Evolutionary conservation across 2,888 invertebrate species (phyloP).

Genomic region (Trichopoda pennipes): DNA sequence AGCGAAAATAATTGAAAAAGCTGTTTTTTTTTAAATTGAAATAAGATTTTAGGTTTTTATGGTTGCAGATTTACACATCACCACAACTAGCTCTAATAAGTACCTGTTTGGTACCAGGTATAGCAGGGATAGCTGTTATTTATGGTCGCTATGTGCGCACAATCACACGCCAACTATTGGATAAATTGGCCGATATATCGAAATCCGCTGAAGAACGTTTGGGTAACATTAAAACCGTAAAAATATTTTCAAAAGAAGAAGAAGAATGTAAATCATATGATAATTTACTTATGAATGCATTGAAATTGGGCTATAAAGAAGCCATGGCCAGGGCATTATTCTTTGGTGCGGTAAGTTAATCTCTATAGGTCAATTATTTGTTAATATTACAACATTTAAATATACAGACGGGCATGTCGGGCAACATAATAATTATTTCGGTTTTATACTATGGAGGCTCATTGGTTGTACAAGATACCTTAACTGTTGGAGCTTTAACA

Average conservation of each 20-base stretch:
- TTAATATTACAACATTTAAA: not conserved
- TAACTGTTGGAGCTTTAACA: constrained; percentile 93
- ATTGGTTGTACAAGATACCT: constrained; percentile 89
- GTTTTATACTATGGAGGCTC: constrained; percentile 96
- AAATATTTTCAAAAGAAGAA: constrained; percentile 93
- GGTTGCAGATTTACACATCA: constrained; percentile 91
- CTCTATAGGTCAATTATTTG: not conserved
- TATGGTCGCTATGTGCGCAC: constrained; percentile 92
- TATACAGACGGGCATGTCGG: constrained; percentile 90
- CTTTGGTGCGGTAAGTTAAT: constrained; percentile 89
- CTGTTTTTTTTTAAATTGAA: not conserved
- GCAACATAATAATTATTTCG: constrained; percentile 93
- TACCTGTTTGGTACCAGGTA: constrained; percentile 93
- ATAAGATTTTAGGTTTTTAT: not conserved
- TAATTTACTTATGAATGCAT: constrained; percentile 85
- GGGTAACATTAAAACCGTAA: constrained; percentile 94
- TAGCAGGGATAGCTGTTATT: constrained; percentile 90
- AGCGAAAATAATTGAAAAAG: no score
- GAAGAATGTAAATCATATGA: constrained; percentile 88
- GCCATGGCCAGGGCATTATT: constrained; percentile 93
- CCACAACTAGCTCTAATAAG: constrained; percentile 93
- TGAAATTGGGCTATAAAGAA: constrained; percentile 92
- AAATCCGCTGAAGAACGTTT: constrained; percentile 95
- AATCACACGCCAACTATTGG: constrained; percentile 91
- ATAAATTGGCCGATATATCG: constrained; percentile 84